Base-by-base conservation (phyloP, 2,113 vertebrate genomes). In the Callaeas wilsoni region DNA sequence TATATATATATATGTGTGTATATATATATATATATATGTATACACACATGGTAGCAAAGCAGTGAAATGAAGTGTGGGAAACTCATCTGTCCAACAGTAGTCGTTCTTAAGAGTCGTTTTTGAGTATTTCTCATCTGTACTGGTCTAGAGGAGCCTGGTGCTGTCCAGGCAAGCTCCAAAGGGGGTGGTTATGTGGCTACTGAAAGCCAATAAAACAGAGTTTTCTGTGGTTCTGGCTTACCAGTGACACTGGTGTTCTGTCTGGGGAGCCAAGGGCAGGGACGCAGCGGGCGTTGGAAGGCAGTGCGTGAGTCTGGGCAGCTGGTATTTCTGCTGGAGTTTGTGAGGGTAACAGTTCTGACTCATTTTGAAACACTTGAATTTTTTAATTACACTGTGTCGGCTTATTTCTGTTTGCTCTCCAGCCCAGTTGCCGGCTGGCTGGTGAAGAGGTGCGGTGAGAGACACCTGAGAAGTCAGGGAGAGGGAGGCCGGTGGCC, bases 321-420 rank as follows among this genome's bases (percentile, higher is more conserved):
- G 81, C 87, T 93, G 90, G 68, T 83, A n/a, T 97, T 90, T 96
- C 27, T 87, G 92, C 65, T 92, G 10, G 18, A 95, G 82, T 39
- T 42, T 7, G 29, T 5, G 57, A 95, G 64, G 70, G 77, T 94
- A 90, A 47, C 68, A 84, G 39, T 84, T 92, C 76, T 89, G 89
- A 93, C 84, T 94, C 69, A 84, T 37, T 91, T 94, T 71, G 57
- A 78, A 87, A 64, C 75, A 19, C 41, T 91, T 29, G 7, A 18
- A 22, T 69, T 68, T 89, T 91, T 76, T 87, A 94, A 82, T 96
- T 92, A 53, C 35, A 23, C 49, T 2, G 5, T 49, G 65, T 41
- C 2, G 2, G 19, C 77, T 91, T n/a, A 1, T 84, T 89, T 89
- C 77, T 94, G 41, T 94, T 84, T 94, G 94, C 89, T 94, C 56